phyloP scores from a whole-genome alignment of 2,888 invertebrate genomes.

The Bimastos eiseni region DNA sequence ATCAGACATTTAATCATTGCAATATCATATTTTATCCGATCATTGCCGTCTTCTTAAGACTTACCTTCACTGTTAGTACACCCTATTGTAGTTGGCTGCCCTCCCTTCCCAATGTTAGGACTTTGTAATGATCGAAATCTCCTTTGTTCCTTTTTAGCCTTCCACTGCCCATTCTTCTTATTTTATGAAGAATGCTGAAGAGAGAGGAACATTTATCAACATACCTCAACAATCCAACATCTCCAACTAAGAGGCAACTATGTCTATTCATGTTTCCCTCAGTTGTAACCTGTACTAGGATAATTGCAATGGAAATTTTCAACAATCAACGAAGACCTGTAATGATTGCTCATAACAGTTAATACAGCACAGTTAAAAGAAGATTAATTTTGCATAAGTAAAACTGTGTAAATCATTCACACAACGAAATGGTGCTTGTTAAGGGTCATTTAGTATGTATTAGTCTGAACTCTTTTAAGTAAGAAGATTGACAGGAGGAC shows the following conservation, averaged over 20 bases:
- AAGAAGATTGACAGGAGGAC: neutral
- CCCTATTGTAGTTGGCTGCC: too few species aligned
- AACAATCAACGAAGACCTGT: too few species aligned
- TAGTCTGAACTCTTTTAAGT: conserved; percentile 5
- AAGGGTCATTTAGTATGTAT: neutral
- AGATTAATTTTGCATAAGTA: neutral
- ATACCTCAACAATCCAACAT: neutral
- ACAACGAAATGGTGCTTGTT: neutral
- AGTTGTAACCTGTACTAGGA: neutral
- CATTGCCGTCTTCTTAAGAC: too few species aligned
- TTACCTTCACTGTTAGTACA: too few species aligned
- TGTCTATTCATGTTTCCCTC: neutral
- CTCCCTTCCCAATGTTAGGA: too few species aligned
- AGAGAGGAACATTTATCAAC: neutral
- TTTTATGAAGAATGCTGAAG: neutral
- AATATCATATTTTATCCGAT: too few species aligned
- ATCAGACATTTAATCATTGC: too few species aligned
- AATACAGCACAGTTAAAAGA: too few species aligned
- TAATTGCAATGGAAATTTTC: neutral
- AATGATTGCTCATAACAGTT: too few species aligned
- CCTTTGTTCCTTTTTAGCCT: too few species aligned
- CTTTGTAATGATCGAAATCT: too few species aligned
- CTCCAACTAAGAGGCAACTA: neutral
- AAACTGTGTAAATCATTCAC: neutral
- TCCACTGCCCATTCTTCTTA: neutral